A percentile compares a stretch with the other conserved stretches of the same genome.
These are phyloP conservation scores for Eulemur macaco DNA, from an alignment of 2,113 vertebrate species.

Conservation along the genomic window DNA sequence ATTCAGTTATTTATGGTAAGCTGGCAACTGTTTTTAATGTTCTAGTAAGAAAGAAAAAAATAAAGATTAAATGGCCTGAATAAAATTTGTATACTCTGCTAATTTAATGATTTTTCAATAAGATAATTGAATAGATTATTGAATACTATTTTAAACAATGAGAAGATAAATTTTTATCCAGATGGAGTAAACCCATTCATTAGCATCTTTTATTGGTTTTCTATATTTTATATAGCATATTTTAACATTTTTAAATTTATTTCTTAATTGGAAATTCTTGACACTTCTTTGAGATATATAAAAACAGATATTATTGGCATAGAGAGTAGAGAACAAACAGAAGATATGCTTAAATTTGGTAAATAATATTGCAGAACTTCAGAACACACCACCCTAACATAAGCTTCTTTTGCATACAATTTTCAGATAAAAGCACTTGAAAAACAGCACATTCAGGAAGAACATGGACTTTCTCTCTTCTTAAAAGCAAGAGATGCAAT, in stretches of 20 bases:
- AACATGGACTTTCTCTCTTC: background rate
- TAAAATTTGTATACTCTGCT: background rate
- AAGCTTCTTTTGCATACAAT: background rate
- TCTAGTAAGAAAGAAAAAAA: background rate
- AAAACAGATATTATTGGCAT: background rate
- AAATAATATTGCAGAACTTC: background rate
- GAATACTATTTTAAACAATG: background rate
- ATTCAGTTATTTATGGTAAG: background rate
- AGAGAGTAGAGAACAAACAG: background rate
- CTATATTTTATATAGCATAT: background rate
- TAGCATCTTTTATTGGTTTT: background rate
- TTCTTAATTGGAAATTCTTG: background rate
- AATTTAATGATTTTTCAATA: background rate
- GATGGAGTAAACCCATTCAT: background rate
- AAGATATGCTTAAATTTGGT: background rate
- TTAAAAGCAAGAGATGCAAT: background rate
- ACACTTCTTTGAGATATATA: background rate
- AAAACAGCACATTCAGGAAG: background rate
- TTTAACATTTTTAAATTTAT: background rate
- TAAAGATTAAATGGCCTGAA: background rate
- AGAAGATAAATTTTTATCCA: background rate
- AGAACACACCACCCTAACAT: background rate
- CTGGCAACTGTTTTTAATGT: background rate
- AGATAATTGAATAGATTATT: background rate
- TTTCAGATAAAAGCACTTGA: background rate